Evolutionary conservation across 1,140 invertebrate genomes (phyloP).

Genomic region (Delia radicum): DNA sequence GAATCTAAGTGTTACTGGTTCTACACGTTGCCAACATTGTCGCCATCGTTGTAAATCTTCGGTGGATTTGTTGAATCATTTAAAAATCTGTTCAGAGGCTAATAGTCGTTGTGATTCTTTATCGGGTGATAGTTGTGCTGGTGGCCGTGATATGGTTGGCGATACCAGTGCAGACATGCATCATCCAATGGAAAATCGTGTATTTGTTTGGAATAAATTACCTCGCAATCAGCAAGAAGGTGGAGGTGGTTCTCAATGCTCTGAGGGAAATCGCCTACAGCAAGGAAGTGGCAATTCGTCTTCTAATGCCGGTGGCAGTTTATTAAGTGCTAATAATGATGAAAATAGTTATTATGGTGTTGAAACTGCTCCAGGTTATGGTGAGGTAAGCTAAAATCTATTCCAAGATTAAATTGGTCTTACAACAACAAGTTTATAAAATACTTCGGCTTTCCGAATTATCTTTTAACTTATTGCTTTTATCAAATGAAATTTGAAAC

Average conservation of each 20-base stretch:
- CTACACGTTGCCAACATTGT: slow-evolving; percentile 81
- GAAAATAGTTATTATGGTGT: slow-evolving; percentile 57
- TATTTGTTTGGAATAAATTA: slow-evolving; percentile 67
- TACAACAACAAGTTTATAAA: background rate
- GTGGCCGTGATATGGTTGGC: slow-evolving; percentile 31
- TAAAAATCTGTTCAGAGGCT: slow-evolving; percentile 66
- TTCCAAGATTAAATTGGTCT: background rate
- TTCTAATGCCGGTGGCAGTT: slow-evolving; percentile 28
- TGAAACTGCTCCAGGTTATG: slow-evolving; percentile 60
- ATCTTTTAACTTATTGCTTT: background rate
- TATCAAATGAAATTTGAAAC: slow-evolving; percentile 53
- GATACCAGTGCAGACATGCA: slow-evolving; percentile 40
- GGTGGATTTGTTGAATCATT: slow-evolving; percentile 71
- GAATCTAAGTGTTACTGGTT: slow-evolving; percentile 57
- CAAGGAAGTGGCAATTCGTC: slow-evolving; percentile 17
- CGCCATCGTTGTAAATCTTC: slow-evolving; percentile 81
- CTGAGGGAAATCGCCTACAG: background rate
- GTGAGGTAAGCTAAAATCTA: slow-evolving; percentile 53
- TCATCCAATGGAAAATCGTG: slow-evolving; percentile 74
- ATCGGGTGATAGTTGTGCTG: slow-evolving; percentile 46
- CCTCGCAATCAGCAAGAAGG: slow-evolving; percentile 29
- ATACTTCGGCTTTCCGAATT: background rate
- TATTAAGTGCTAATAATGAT: slow-evolving; percentile 38
- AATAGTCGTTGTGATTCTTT: slow-evolving; percentile 55
- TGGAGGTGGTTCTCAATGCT: background rate